phyloP scores from a whole-genome alignment of 2,113 vertebrate genomes.

The Eubucco bourcierii region DNA sequence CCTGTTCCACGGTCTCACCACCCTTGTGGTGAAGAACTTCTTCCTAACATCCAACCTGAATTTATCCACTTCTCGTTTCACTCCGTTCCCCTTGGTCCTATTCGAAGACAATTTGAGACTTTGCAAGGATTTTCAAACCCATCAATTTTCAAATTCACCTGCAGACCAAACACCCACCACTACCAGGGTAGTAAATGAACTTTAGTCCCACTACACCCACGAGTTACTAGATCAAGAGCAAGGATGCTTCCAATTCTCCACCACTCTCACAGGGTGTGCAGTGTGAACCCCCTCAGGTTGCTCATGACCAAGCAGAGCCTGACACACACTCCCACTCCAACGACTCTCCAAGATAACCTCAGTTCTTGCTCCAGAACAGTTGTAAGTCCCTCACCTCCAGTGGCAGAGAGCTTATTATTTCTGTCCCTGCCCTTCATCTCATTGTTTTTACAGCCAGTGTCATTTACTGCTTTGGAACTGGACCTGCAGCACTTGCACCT shows the following conservation, averaged over 20 bases:
- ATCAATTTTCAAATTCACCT: background rate
- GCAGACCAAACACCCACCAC: accelerated
- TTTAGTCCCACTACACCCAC: background rate
- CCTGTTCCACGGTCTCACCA: no score
- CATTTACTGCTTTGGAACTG: no score
- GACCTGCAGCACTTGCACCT: no score
- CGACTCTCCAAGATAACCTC: background rate
- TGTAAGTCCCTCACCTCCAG: background rate
- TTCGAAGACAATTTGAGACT: background rate
- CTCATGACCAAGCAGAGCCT: background rate
- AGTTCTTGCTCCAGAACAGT: background rate
- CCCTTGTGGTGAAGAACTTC: no score
- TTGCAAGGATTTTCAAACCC: background rate
- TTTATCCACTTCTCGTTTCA: no score
- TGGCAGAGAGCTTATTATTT: background rate
- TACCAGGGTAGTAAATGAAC: background rate
- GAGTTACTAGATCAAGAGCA: background rate
- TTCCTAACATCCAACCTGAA: no score
- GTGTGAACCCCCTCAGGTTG: background rate
- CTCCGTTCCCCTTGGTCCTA: no score
- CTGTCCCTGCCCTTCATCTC: background rate
- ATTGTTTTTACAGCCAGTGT: background rate
- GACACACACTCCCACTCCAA: background rate
- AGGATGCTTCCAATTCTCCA: background rate
- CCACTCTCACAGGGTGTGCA: accelerated